Conservation (phyloP, 2,113 vertebrate species). For the Strix uralensis region DNA sequence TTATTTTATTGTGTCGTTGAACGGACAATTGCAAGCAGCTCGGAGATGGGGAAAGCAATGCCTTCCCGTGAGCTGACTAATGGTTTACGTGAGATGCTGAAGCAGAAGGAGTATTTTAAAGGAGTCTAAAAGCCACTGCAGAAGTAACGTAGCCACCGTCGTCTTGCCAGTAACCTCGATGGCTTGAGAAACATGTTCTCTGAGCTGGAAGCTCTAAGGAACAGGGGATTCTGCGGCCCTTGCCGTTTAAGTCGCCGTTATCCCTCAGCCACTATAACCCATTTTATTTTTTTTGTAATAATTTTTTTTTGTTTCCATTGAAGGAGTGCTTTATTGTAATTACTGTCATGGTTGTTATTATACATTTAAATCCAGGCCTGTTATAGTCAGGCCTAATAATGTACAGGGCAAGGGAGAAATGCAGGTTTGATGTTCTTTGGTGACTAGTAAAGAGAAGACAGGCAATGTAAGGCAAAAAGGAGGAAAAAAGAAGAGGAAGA, state of each 20-base stretch:
- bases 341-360: conserved; percentile 36
- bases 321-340: conserved; percentile 54
- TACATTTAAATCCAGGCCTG: conserved; percentile 29
- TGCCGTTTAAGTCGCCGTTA: not conserved
- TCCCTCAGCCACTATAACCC: not conserved
- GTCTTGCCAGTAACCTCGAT: conserved; percentile 57
- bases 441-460: not conserved
- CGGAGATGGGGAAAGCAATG: not conserved
- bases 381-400: not conserved
- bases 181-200: conserved; percentile 43
- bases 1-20: not conserved
- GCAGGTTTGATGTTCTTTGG: conserved; percentile 26
- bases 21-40: conserved; percentile 42
- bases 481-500: not conserved
- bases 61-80: not conserved
- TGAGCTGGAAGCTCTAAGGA: not conserved
- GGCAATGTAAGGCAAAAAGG: not conserved
- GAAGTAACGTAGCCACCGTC: conserved; percentile 49
- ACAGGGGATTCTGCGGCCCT: not conserved
- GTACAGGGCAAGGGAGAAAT: not conserved
- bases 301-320: conserved; percentile 8
- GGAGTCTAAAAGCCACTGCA: conserved; percentile 23
- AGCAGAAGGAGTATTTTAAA: conserved; percentile 12
- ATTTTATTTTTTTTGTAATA: not conserved
- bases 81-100: not conserved